A percentile compares a stretch with the other conserved stretches of the same genome.
Conservation (phyloP, 2,113 vertebrate genomes). For the Climacteris rufus region DNA sequence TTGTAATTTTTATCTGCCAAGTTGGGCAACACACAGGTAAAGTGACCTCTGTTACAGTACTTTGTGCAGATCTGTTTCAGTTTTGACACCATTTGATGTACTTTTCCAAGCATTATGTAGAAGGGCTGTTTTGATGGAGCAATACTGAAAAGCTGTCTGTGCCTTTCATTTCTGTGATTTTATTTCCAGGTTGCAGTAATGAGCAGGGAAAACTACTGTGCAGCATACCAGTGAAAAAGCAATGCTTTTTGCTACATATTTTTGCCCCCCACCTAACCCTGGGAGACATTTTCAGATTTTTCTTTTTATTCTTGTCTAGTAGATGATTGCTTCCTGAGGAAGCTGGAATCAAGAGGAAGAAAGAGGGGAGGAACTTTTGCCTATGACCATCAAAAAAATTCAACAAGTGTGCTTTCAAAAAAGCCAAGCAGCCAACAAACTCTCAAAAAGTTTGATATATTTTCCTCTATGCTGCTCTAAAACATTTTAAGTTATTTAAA, state of each 20-base stretch:
- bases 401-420: not conserved
- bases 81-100: not conserved
- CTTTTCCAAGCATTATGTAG: not conserved
- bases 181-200: not conserved
- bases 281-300: not conserved
- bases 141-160: not conserved
- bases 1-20: fast-evolving
- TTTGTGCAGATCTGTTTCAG: not conserved
- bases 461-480: not conserved
- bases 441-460: not conserved
- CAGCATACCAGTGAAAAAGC: not conserved
- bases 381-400: fast-evolving
- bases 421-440: not conserved
- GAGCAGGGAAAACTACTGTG: not conserved
- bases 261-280: not conserved
- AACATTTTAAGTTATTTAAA: not conserved
- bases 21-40: not conserved
- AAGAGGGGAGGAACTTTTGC: not conserved
- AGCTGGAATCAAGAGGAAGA: not conserved
- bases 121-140: not conserved
- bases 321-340: not conserved
- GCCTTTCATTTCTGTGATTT: not conserved
- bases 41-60: not conserved
- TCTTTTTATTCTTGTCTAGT: not conserved
- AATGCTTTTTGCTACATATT: not conserved